These are phyloP conservation scores for Diplolepis rosae DNA, from an alignment of 2,888 invertebrate species.

Conservation along the genomic window DNA sequence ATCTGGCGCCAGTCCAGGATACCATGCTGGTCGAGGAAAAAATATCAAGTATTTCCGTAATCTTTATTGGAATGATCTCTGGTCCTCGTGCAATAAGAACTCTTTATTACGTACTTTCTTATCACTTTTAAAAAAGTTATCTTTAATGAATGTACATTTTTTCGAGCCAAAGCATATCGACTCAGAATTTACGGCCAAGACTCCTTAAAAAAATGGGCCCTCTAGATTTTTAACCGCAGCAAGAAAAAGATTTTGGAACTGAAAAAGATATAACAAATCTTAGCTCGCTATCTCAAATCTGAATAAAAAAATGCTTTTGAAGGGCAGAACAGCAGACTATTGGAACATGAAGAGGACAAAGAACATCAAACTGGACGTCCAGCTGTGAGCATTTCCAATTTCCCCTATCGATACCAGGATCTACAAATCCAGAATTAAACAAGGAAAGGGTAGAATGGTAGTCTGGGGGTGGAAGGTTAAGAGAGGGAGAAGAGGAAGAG, in stretches of 20 bases:
- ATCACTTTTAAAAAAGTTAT: slow-evolving; percentile 7
- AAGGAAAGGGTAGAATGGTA: slow-evolving; percentile 25
- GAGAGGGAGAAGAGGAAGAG: slow-evolving; percentile 1
- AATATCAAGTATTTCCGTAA: slow-evolving; percentile 44
- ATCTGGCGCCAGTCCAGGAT: slow-evolving; percentile 42
- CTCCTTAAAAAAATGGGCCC: not conserved
- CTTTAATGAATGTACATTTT: slow-evolving; percentile 12
- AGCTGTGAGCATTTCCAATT: slow-evolving; percentile 33
- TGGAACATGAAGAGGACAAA: not conserved
- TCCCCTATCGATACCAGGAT: slow-evolving; percentile 32
- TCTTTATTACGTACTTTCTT: slow-evolving; percentile 14
- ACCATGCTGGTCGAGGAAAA: slow-evolving; percentile 32
- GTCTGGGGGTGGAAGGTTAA: slow-evolving; percentile 30
- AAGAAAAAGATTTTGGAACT: not conserved
- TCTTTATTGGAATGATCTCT: slow-evolving; percentile 41
- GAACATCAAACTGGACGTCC: slow-evolving; percentile 33
- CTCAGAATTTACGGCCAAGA: not conserved
- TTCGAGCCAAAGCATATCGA: not conserved
- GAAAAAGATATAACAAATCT: not conserved
- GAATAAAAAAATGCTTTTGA: not conserved
- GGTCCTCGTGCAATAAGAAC: slow-evolving; percentile 13
- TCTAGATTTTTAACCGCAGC: not conserved
- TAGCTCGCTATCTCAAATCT: not conserved
- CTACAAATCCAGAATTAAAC: slow-evolving; percentile 26
- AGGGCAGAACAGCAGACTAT: not conserved